Evolutionary conservation across 2,113 vertebrate genomes (phyloP).

Genomic region (Rhea pennata): DNA sequence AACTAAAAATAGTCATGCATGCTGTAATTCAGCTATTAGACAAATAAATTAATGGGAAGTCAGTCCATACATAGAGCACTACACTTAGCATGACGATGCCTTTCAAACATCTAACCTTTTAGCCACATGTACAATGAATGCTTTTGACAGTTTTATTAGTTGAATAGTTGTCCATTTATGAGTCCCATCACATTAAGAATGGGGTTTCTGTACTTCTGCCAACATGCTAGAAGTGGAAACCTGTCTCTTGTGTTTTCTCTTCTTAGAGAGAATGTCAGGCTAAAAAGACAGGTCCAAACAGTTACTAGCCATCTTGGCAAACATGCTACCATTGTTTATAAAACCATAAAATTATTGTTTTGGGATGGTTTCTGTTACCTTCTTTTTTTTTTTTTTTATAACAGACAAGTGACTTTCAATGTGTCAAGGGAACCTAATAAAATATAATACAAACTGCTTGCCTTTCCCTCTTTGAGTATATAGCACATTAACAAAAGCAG

Average conservation of each 20-base stretch:
- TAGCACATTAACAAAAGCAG: background rate
- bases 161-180: background rate
- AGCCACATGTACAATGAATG: background rate
- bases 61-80: background rate
- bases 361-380: slow-evolving; percentile 25
- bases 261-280: background rate
- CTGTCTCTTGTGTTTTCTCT: background rate
- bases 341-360: background rate
- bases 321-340: background rate
- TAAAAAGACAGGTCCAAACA: background rate
- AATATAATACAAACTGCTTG: background rate
- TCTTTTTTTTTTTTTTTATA: background rate
- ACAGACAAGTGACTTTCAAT: background rate
- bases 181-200: slow-evolving; percentile 12
- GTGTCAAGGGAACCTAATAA: background rate
- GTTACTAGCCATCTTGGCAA: slow-evolving; percentile 1
- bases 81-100: background rate
- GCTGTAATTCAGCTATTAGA: background rate
- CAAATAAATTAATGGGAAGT: background rate
- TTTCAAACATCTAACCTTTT: background rate
- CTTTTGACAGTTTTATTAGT: background rate
- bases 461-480: background rate
- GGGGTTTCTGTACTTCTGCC: background rate
- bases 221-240: background rate
- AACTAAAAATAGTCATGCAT: background rate